Evolutionary conservation across 2,888 invertebrate species (phyloP).

Genomic region (Tinea pellionella): DNA sequence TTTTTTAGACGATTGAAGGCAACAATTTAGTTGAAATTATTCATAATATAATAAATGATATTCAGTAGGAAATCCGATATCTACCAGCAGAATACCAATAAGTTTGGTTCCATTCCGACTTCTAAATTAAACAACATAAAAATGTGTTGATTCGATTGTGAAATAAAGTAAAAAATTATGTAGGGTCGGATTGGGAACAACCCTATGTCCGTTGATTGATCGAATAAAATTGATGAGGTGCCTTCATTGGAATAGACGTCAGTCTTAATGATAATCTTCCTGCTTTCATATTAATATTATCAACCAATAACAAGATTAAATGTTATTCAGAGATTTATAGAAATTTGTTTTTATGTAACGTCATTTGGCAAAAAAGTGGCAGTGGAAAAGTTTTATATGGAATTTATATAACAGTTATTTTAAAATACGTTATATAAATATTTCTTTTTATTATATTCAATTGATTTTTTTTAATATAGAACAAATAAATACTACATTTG

Average conservation of each 20-base stretch:
- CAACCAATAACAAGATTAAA: background rate
- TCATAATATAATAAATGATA: background rate
- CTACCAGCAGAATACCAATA: background rate
- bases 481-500: too few relatives aligned
- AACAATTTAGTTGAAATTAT: too few relatives aligned
- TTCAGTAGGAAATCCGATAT: background rate
- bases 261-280: slow-evolving; percentile 6
- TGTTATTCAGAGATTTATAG: background rate
- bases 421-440: too few relatives aligned
- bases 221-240: slow-evolving; percentile 12
- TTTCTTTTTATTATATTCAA: too few relatives aligned
- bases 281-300: background rate
- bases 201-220: background rate
- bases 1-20: too few relatives aligned
- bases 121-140: background rate
- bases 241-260: slow-evolving; percentile 13
- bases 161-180: background rate
- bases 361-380: too few relatives aligned
- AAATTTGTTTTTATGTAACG: too few relatives aligned
- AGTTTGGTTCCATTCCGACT: background rate
- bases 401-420: too few relatives aligned
- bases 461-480: too few relatives aligned
- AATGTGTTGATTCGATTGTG: too few relatives aligned
- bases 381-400: too few relatives aligned
- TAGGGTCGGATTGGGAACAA: background rate